Evolutionary conservation across 30 jellyfish, hydroid and myxozoan genomes (phyloP).

Genomic region (Chironex yamaguchii): DNA sequence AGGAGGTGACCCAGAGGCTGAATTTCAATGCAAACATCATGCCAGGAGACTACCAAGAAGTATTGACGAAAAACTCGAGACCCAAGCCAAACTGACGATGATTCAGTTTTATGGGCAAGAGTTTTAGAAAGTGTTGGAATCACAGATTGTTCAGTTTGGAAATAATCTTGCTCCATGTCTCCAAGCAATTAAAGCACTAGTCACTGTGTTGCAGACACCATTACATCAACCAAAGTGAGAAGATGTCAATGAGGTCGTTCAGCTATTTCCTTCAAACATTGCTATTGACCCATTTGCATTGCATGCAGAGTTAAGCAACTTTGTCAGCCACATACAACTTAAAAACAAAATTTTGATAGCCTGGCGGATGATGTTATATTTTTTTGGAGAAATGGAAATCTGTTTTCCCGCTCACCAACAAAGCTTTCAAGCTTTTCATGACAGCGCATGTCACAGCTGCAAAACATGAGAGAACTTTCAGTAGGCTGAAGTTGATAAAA

Average conservation of each 20-base stretch:
- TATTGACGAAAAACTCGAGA: constrained; percentile 35
- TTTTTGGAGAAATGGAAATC: not conserved
- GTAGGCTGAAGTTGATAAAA: not conserved
- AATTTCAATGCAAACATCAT: constrained; percentile 31
- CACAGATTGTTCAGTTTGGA: constrained; percentile 22
- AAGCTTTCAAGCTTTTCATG: not conserved
- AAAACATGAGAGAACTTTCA: not conserved
- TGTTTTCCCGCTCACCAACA: not conserved
- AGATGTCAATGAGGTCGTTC: not conserved
- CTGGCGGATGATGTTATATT: not conserved
- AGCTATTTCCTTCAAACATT: not conserved
- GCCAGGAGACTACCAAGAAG: constrained; percentile 25
- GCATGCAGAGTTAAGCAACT: not conserved
- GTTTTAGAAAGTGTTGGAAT: constrained; percentile 6
- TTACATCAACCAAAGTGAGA: not conserved
- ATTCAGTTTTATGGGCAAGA: constrained; percentile 36
- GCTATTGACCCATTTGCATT: not conserved
- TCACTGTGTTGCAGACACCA: constrained; percentile 5
- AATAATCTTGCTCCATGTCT: not conserved
- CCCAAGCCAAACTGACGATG: constrained; percentile 12
- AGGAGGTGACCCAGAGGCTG: constrained; percentile 39
- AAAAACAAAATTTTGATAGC: not conserved
- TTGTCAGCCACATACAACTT: not conserved
- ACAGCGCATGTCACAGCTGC: not conserved
- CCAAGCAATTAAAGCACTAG: constrained; percentile 1